Evolutionary conservation across 64 coral and sea anemone genomes (phyloP), one percentile per base, ranked within the genome.

Genomic region (Trachythela sp.): DNA sequence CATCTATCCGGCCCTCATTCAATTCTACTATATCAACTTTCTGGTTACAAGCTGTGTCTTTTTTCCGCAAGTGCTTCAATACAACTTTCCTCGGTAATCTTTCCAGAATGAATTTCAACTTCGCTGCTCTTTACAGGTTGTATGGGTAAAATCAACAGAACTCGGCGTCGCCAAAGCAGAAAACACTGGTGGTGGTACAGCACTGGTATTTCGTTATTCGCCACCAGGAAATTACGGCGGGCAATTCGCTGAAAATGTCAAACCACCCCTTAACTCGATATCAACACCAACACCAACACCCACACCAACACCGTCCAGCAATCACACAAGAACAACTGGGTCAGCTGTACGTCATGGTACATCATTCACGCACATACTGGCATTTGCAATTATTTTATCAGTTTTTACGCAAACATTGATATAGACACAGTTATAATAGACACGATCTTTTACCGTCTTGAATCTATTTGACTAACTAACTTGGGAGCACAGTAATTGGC

Each of bases 61-160:
- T n/a, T n/a, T n/a, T n/a, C n/a, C n/a, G n/a, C n/a, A n/a, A n/a
- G n/a, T n/a, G n/a, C n/a, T n/a, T n/a, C n/a, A n/a, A n/a, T n/a
- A n/a, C n/a, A n/a, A n/a, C n/a, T n/a, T n/a, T n/a, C n/a, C n/a
- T n/a, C n/a, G n/a, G n/a, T n/a, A n/a, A n/a, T n/a, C n/a, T n/a
- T n/a, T n/a, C n/a, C n/a, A n/a, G n/a, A n/a, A n/a, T n/a, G n/a
- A n/a, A n/a, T 29, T 13, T 80, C 75, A 39, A 34, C 75, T 7
- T 64, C 26, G 0, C 13, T 15, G 13, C 13, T 18, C 11, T 80
- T 38, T 37, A 15, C 0, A 80, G 75, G 33, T 80, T 1, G 75
- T 80, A 34, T 80, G 75, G 75, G 31, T 80, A 13, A 39, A 35
- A 80, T 80, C 75, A 37, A 80, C 75, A 80, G 5, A 80, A 29